Percentiles rank a stretch among this genome's conserved stretches.
Evolutionary conservation across 2,113 vertebrate genomes (phyloP).

Genomic region (Microcebus tavaratra): DNA sequence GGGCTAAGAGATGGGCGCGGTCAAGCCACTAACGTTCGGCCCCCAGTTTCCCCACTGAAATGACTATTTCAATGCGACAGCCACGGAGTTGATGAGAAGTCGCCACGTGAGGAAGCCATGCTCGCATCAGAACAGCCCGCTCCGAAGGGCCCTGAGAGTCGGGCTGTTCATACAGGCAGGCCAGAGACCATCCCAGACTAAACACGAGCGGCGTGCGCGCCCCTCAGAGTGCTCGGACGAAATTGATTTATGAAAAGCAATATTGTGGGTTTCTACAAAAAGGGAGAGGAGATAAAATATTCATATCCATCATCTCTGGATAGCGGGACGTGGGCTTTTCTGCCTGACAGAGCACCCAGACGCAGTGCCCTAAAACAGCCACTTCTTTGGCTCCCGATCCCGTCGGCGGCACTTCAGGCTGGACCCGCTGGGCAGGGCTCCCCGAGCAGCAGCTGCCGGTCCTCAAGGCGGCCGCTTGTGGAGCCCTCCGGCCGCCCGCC

Average conservation of each 20-base stretch:
- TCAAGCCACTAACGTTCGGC: not conserved
- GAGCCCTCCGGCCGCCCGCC: not conserved
- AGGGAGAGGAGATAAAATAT: constrained; percentile 55
- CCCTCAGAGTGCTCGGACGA: not conserved
- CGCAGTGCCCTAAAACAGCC: not conserved
- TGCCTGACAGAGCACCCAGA: not conserved
- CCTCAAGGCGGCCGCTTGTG: not conserved
- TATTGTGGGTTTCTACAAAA: constrained; percentile 35
- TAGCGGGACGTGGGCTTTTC: not conserved
- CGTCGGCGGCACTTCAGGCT: not conserved
- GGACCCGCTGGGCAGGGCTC: not conserved
- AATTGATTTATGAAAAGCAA: constrained; percentile 26
- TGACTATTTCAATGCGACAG: constrained; percentile 52
- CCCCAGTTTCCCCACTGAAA: not conserved
- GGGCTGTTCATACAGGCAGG: constrained; percentile 2
- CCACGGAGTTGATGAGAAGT: constrained; percentile 7
- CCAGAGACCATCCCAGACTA: not conserved
- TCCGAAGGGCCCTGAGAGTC: constrained; percentile 59
- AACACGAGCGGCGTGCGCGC: not conserved
- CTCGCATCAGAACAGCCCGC: not conserved
- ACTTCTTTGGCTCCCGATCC: too few relatives aligned
- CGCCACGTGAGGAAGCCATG: not conserved
- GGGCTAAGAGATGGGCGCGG: constrained; percentile 5
- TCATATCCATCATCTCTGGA: not conserved
- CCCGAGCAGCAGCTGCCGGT: not conserved